phyloP scores from a whole-genome alignment of 2,888 invertebrate genomes.

The Cryptocephalus primarius region DNA sequence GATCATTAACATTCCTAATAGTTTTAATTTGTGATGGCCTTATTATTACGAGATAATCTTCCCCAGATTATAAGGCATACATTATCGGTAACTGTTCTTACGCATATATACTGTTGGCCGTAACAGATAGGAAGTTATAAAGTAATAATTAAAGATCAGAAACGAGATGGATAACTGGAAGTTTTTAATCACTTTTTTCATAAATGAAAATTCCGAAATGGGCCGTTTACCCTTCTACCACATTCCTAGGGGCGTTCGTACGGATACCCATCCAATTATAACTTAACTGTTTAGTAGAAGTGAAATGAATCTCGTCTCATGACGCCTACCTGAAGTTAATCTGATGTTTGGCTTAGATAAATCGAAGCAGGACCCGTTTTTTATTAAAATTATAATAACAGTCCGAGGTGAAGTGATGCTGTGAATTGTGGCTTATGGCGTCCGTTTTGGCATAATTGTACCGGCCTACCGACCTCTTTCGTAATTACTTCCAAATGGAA shows the following conservation, averaged over 20 bases:
- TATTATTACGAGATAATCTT: no score
- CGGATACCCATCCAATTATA: constrained; percentile 11
- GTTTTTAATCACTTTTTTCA: no score
- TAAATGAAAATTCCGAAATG: no score
- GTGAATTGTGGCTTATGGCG: constrained; percentile 14
- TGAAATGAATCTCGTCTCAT: constrained; percentile 11
- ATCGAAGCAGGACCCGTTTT: constrained; percentile 14
- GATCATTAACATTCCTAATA: no score
- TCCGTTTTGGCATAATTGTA: constrained; percentile 1
- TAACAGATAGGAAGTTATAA: no score
- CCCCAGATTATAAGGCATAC: no score
- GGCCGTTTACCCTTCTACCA: no score
- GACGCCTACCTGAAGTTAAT: constrained; percentile 12
- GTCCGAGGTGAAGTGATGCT: constrained; percentile 8
- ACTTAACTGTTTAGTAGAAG: constrained; percentile 12
- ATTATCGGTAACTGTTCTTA: no score
- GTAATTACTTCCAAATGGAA: constrained; percentile 2
- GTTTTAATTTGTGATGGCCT: no score
- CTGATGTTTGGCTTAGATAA: constrained; percentile 17
- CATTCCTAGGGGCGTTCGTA: not conserved
- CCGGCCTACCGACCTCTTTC: not conserved
- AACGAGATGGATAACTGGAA: no score
- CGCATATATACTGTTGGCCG: no score
- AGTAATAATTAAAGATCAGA: no score
- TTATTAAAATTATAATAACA: constrained; percentile 19